Evolutionary conservation across 2,113 vertebrate genomes (phyloP).

Genomic region (Hypomesus transpacificus): DNA sequence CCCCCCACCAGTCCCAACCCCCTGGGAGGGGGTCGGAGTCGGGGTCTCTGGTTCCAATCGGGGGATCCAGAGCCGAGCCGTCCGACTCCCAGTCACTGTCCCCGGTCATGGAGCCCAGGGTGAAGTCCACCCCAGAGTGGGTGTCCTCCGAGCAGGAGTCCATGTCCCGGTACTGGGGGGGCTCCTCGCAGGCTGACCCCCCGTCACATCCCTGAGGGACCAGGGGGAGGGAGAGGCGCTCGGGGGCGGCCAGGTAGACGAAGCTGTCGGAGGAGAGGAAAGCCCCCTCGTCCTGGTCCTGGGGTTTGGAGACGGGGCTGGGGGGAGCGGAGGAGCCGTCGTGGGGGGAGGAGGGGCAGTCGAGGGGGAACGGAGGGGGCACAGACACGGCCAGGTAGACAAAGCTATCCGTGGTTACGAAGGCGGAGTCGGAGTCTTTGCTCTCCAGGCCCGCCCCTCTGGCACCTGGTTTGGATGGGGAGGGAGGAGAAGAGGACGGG

Average conservation of each 20-base stretch:
- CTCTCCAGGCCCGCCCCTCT: conserved; percentile 42
- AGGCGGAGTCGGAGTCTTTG: conserved; percentile 57
- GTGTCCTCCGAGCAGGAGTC: conserved; percentile 73
- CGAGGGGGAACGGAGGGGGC: conserved; percentile 54
- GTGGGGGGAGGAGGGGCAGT: conserved; percentile 66
- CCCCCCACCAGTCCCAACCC: too few relatives aligned
- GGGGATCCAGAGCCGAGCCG: conserved; percentile 58
- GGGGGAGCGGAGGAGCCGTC: conserved; percentile 58
- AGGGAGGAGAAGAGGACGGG: conserved; percentile 33
- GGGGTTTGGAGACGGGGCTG: conserved; percentile 66
- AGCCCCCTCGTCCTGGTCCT: conserved; percentile 55
- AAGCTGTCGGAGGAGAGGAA: conserved; percentile 73
- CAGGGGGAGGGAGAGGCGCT: conserved; percentile 51
- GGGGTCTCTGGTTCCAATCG: conserved; percentile 50
- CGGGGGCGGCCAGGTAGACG: conserved; percentile 77
- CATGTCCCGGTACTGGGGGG: conserved; percentile 62
- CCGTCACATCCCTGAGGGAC: conserved; percentile 43
- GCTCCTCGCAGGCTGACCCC: conserved; percentile 63
- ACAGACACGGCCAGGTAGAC: conserved; percentile 76
- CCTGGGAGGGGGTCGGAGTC: conserved; percentile 53
- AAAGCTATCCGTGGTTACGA: conserved; percentile 75
- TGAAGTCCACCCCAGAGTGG: conserved; percentile 70
- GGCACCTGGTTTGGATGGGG: conserved; percentile 33
- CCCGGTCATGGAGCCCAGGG: conserved; percentile 68
- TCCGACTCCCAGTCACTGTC: conserved; percentile 79